Base-by-base conservation (phyloP, 2,797 vertebrate genomes). In the Catharus ustulatus region DNA sequence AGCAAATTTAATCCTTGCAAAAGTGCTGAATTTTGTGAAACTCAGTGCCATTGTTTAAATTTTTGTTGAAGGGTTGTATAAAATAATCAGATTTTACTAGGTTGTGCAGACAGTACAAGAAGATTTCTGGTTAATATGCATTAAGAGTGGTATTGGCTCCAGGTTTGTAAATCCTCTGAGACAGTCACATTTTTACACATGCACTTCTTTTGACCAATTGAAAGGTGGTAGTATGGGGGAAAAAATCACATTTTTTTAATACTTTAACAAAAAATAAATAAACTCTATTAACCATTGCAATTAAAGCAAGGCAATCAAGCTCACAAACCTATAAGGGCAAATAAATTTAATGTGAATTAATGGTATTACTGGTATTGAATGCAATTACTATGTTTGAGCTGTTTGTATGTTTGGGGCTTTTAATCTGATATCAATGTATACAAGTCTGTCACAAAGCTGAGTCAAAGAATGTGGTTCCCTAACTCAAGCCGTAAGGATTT, bases 41-140 rank as follows among this genome's bases (percentile, higher is more conserved):
- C 32, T 74, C 71, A n/a, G 23, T 51, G 30, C 23, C 36, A 72
- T 82, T 95, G 88, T 95, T 96, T 84, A 95, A 52, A 80, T 89
- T 97, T 97, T 96, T 94, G 81, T 68, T 91, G 81, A 94, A 32
- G 16, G 48, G 40, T 51, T 89, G 82, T 84, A 52, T 84, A 81
- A 83, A 84, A 68, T 20, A 86, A 29, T 45, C 62, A 94, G 71
- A 29, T 79, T 82, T 89, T 81, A 92, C 30, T 78, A 34, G 66
- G 73, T 61, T 66, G 19, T 95, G 43, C n/a, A 84, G 55, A 45
- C 4, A 80, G 32, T 22, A 27, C 90, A 84, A 93, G 82, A 82
- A 89, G 91, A 81, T 74, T 74, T 96, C 57, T 49, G 29, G 77
- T 75, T 94, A 95, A 92, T 72, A 57, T 51, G 38, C 55, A 92